Conservation (phyloP, 2,888 invertebrate genomes). For the Drosophila acutilabella region DNA sequence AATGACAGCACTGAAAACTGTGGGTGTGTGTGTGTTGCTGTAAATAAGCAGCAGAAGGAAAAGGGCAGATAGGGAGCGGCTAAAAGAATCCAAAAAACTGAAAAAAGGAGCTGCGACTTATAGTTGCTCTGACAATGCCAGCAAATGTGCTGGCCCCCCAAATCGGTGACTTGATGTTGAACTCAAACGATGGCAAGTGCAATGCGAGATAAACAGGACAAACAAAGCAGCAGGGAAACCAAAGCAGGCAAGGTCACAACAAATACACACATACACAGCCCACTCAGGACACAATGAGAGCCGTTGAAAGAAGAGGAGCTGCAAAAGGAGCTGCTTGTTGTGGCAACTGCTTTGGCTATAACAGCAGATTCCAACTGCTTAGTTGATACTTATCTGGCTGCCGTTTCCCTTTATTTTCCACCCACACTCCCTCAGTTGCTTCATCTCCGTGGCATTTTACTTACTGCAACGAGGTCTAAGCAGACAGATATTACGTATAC, state of each 20-base stretch:
- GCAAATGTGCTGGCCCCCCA: constrained; percentile 28
- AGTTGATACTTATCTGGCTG: constrained; percentile 72
- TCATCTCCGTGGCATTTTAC: background rate
- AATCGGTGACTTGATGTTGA: constrained; percentile 7
- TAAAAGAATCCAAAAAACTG: constrained; percentile 7
- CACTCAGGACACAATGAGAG: constrained; percentile 38
- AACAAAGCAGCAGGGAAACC: constrained; percentile 60
- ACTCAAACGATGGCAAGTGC: constrained; percentile 56
- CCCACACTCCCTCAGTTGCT: background rate
- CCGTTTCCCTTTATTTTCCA: background rate
- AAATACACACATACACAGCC: constrained; percentile 14
- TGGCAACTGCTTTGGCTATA: constrained; percentile 62
- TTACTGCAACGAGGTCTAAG: constrained; percentile 15
- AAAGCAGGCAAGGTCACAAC: constrained; percentile 57
- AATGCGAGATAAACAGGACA: constrained; percentile 71
- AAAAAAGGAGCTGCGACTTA: constrained; percentile 30
- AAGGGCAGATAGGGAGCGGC: constrained; percentile 21
- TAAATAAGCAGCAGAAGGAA: constrained; percentile 37
- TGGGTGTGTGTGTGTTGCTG: constrained; percentile 14
- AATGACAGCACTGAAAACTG: constrained; percentile 18
- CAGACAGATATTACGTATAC: constrained; percentile 62
- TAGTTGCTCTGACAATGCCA: constrained; percentile 39
- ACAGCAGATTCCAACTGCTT: constrained; percentile 75
- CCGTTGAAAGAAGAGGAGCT: constrained; percentile 22
- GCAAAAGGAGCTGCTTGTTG: constrained; percentile 49